A percentile compares a stretch with the other conserved stretches of the same genome.
Evolutionary conservation across 2,888 invertebrate species (phyloP).

Genomic region (Himalopsyche japonica): DNA sequence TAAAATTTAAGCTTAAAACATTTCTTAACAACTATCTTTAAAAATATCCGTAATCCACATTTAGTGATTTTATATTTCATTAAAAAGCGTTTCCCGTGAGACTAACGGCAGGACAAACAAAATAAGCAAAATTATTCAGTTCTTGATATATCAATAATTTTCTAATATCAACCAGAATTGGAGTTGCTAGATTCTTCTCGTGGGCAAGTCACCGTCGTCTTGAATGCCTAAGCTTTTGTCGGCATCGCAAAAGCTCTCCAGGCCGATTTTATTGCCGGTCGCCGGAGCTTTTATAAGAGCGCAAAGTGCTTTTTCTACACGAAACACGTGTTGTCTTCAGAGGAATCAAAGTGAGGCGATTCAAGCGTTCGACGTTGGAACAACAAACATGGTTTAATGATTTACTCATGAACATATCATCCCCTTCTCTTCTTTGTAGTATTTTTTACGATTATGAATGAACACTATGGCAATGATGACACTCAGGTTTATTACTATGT

Average conservation of each 20-base stretch:
- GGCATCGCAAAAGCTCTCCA: background rate
- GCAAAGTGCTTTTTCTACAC: constrained; percentile 29
- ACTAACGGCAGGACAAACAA: no score
- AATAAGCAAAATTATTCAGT: no score
- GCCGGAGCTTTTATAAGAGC: constrained; percentile 9
- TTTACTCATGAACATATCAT: background rate
- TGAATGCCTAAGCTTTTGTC: background rate
- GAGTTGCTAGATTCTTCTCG: background rate
- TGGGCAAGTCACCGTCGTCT: background rate
- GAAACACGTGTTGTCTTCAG: constrained; percentile 26
- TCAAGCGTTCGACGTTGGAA: constrained; percentile 2
- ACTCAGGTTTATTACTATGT: background rate
- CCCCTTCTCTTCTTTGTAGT: background rate
- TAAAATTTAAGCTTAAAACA: no score
- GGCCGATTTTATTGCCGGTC: background rate
- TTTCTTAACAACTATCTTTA: no score
- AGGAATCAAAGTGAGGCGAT: constrained; percentile 15
- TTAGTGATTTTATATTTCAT: no score
- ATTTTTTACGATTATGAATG: background rate
- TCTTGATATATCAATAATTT: no score
- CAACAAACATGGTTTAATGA: constrained; percentile 23
- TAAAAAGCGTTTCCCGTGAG: no score
- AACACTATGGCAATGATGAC: background rate
- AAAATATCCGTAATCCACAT: no score
- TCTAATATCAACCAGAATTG: no score